These are phyloP conservation scores for Synaphobranchus kaupii DNA, from an alignment of 2,797 vertebrate genomes.

Conservation along the genomic window DNA sequence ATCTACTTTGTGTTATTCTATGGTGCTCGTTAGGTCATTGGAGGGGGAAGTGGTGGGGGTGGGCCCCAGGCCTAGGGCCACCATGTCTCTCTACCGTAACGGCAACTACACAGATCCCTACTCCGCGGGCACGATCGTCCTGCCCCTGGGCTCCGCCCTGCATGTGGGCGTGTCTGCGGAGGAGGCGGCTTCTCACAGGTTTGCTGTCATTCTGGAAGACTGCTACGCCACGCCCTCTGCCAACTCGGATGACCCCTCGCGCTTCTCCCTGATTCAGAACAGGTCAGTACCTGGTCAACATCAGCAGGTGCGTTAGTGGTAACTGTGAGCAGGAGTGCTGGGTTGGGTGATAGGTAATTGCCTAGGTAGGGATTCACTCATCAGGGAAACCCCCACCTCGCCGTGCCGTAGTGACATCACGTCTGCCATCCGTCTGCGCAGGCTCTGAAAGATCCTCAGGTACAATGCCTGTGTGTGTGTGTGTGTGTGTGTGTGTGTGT, in stretches of 20 bases:
- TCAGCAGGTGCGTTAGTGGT: no score
- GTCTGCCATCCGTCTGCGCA: no score
- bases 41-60: constrained; percentile 42
- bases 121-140: constrained; percentile 13
- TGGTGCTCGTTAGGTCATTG: constrained; percentile 32
- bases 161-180: constrained; percentile 64
- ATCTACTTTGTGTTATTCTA: neutral
- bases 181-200: constrained; percentile 46
- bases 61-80: constrained; percentile 55
- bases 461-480: no score
- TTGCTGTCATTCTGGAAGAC: constrained; percentile 65
- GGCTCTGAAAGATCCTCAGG: no score
- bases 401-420: no score
- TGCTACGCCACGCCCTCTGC: constrained; percentile 68
- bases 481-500: no score
- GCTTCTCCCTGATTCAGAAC: constrained; percentile 70
- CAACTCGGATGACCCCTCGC: constrained; percentile 46
- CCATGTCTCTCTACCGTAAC: constrained; percentile 70
- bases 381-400: no score
- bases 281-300: constrained; percentile 54
- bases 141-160: constrained; percentile 61
- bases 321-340: no score
- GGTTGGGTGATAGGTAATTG: neutral
- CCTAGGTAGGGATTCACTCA: no score
- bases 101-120: constrained; percentile 58